Conservation (phyloP, 2,888 invertebrate genomes). For the Hirtodrosophila confusa region DNA sequence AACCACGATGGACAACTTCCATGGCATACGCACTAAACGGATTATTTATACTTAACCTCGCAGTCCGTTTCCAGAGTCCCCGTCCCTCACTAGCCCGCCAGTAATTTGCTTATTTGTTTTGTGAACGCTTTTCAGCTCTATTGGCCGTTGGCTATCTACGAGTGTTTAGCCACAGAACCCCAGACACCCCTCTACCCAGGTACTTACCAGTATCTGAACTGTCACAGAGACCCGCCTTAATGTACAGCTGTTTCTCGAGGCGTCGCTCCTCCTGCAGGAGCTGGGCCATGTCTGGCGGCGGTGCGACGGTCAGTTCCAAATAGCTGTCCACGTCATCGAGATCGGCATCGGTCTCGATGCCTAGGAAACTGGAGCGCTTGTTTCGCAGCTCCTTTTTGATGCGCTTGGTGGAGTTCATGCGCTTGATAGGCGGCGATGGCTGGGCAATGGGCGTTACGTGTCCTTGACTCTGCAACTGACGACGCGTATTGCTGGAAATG, state of each 20-base stretch:
- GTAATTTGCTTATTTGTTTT: constrained; percentile 36
- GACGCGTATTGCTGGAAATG: constrained; percentile 67
- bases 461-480: constrained; percentile 45
- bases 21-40: constrained; percentile 67
- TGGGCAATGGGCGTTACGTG: constrained; percentile 41
- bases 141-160: constrained; percentile 23
- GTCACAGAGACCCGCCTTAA: constrained; percentile 89
- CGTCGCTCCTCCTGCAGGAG: constrained; percentile 92
- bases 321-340: constrained; percentile 87
- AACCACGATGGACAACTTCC: constrained; percentile 12
- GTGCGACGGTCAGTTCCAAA: constrained; percentile 88
- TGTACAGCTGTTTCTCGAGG: constrained; percentile 90
- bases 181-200: background rate
- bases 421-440: constrained; percentile 86
- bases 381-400: constrained; percentile 94
- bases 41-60: constrained; percentile 73
- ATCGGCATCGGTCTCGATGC: constrained; percentile 90
- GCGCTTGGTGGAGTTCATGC: constrained; percentile 92
- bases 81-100: background rate
- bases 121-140: constrained; percentile 50
- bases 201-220: constrained; percentile 86
- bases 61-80: constrained; percentile 24
- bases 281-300: constrained; percentile 91
- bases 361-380: constrained; percentile 93
- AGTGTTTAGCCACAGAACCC: no score